Evolutionary conservation across 2,113 vertebrate species (phyloP).

Genomic region (Gorsachius goisagi): DNA sequence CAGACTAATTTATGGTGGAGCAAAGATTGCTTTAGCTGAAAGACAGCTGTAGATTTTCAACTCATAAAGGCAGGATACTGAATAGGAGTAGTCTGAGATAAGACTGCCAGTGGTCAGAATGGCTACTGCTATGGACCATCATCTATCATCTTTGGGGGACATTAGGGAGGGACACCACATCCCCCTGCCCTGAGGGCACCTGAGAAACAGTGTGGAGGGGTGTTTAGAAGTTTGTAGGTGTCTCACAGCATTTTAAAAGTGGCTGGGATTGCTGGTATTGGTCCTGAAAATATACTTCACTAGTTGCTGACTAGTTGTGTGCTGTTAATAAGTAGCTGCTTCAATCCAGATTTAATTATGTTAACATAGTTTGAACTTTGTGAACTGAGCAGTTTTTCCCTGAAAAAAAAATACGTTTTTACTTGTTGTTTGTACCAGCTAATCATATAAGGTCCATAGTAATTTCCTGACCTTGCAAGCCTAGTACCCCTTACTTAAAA

Average conservation of each 20-base stretch:
- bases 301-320: background rate
- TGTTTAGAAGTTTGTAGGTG: background rate
- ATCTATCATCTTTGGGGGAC: background rate
- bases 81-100: background rate
- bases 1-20: background rate
- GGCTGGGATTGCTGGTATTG: background rate
- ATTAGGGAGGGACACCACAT: too few species aligned
- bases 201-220: background rate
- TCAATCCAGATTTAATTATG: background rate
- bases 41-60: background rate
- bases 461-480: background rate
- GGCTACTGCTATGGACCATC: background rate
- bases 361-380: background rate
- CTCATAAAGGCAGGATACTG: background rate
- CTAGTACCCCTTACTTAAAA: background rate
- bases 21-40: background rate
- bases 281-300: background rate
- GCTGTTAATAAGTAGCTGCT: background rate
- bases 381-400: background rate
- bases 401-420: background rate
- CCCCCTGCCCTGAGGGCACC: accelerated
- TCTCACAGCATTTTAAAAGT: background rate
- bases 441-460: background rate
- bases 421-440: background rate
- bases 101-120: background rate